Conservation (phyloP, 2,797 vertebrate species). For the Glossophaga mutica region DNA sequence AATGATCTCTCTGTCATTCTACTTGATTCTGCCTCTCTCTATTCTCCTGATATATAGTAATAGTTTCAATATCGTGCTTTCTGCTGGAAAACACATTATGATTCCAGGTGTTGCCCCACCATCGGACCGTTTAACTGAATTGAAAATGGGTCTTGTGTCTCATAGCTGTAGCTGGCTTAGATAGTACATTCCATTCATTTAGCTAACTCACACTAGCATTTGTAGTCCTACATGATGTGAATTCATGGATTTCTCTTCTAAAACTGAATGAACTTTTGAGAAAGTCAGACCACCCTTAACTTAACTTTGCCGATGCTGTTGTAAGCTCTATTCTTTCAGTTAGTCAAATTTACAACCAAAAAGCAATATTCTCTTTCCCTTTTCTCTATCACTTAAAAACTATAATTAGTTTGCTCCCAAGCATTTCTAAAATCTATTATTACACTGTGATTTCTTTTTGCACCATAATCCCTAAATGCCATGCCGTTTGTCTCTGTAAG, state of each 20-base stretch:
- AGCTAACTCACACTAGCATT: not conserved
- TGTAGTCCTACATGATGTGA: not conserved
- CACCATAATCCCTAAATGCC: not conserved
- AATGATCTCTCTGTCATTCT: not conserved
- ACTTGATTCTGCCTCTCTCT: not conserved
- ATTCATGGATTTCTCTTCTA: not conserved
- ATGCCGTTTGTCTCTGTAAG: not conserved
- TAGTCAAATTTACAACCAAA: constrained; percentile 12
- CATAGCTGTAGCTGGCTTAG: not conserved
- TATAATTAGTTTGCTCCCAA: constrained; percentile 38
- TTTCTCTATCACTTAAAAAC: not conserved
- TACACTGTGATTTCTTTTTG: not conserved
- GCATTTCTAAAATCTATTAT: constrained; percentile 3
- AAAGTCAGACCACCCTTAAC: not conserved
- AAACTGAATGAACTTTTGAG: not conserved
- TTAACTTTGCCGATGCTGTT: not conserved
- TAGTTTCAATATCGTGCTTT: not conserved
- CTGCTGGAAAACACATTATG: not conserved
- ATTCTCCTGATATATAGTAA: not conserved
- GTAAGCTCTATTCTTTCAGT: not conserved
- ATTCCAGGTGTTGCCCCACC: not conserved
- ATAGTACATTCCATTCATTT: not conserved
- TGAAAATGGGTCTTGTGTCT: not conserved
- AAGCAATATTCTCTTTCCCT: not conserved
- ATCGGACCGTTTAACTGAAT: not conserved